Conservation (phyloP, 2,113 vertebrate genomes). For the Scophthalmus maximus region DNA sequence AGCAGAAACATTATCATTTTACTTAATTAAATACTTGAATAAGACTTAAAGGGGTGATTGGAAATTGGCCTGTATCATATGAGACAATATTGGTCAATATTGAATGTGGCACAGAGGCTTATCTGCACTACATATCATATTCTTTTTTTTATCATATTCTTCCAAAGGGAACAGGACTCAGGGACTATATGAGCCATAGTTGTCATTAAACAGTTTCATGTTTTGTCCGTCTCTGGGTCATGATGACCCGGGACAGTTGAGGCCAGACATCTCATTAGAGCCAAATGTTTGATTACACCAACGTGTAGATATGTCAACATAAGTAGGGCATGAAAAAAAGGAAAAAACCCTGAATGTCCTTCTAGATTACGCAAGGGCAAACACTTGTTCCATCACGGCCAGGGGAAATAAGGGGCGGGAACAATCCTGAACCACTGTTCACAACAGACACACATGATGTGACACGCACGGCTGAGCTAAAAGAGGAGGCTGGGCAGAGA, state of each 20-base stretch:
- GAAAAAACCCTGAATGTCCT: neutral
- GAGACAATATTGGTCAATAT: too few species aligned
- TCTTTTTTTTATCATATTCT: too few species aligned
- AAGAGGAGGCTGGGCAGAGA: constrained; percentile 50
- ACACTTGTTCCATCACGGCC: constrained; percentile 2
- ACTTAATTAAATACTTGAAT: neutral
- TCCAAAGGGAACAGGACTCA: neutral
- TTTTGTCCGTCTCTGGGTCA: constrained; percentile 13
- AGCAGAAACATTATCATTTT: neutral
- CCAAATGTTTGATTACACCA: neutral
- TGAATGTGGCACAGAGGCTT: neutral
- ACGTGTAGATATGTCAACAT: neutral
- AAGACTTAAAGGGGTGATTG: neutral
- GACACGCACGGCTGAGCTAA: constrained; percentile 43
- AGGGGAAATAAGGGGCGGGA: neutral
- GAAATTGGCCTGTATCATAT: too few species aligned
- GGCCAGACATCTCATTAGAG: neutral
- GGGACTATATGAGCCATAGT: neutral
- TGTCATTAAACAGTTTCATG: neutral
- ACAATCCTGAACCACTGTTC: neutral
- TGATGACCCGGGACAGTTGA: neutral
- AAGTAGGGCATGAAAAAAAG: neutral
- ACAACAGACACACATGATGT: constrained; percentile 3
- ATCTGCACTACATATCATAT: neutral
- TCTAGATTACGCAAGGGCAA: neutral